Percentiles rank a stretch among this genome's conserved stretches.
Conservation (phyloP, 2,888 invertebrate genomes). For the Dorcus hopei region DNA sequence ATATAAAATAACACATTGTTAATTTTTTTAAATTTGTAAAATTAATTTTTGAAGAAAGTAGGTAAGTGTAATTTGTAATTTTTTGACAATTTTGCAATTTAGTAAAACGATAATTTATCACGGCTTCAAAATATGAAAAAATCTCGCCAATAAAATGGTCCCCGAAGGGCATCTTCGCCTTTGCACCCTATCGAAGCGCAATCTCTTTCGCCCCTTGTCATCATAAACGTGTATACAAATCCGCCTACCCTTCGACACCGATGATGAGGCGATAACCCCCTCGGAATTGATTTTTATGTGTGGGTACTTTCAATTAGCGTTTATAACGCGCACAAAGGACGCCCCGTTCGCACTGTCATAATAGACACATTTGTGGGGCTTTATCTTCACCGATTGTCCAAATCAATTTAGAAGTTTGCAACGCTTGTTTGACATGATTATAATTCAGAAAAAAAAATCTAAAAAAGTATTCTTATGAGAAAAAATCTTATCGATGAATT, state of each 20-base stretch:
- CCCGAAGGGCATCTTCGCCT: slow-evolving; percentile 20
- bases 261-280: slow-evolving; percentile 21
- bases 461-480: too few species aligned
- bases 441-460: too few species aligned
- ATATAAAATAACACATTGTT: too few species aligned
- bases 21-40: too few species aligned
- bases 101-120: slow-evolving; percentile 14
- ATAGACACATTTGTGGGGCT: slow-evolving; percentile 27
- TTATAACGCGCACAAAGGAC: slow-evolving; percentile 30
- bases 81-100: too few species aligned
- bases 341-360: slow-evolving; percentile 20
- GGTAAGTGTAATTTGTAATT: too few species aligned
- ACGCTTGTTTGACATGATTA: too few species aligned
- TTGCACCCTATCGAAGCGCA: slow-evolving; percentile 9
- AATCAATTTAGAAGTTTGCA: too few species aligned
- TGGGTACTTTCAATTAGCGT: slow-evolving; percentile 46
- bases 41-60: too few species aligned
- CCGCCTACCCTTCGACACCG: slow-evolving; percentile 21
- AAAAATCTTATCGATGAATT: too few species aligned
- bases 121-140: too few species aligned
- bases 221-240: slow-evolving; percentile 32
- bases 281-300: slow-evolving; percentile 45
- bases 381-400: not conserved
- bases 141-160: too few species aligned
- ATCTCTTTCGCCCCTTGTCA: slow-evolving; percentile 33